Conservation (phyloP, 2,113 vertebrate species). For the Xiphophorus maculatus region DNA sequence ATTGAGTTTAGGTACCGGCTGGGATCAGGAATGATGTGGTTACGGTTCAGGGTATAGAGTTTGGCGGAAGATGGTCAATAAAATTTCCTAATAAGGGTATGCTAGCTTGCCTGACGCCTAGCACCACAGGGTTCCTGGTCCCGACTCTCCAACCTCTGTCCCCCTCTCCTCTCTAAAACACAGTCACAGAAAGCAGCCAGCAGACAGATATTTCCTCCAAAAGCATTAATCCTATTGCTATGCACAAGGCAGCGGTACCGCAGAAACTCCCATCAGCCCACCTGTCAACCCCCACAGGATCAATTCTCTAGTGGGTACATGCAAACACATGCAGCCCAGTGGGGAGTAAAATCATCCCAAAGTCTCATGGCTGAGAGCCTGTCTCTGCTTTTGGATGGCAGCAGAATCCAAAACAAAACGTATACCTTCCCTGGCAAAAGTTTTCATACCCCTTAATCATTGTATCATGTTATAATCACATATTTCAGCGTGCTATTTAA, state of each 20-base stretch:
- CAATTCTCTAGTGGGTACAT: slow-evolving; percentile 44
- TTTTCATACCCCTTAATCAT: background rate
- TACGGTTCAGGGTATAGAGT: background rate
- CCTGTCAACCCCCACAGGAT: slow-evolving; percentile 55
- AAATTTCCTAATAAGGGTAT: background rate
- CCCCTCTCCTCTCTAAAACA: slow-evolving; percentile 27
- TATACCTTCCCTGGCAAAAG: slow-evolving; percentile 15
- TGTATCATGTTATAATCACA: no score
- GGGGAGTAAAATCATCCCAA: slow-evolving; percentile 21
- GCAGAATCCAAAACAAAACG: slow-evolving; percentile 46
- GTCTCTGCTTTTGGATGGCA: slow-evolving; percentile 21
- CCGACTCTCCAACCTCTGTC: slow-evolving; percentile 9
- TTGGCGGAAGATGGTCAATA: background rate
- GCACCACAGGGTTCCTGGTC: slow-evolving; percentile 60
- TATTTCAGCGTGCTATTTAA: background rate
- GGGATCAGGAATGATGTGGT: background rate
- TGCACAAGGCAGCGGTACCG: slow-evolving; percentile 36
- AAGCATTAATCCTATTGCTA: slow-evolving; percentile 50
- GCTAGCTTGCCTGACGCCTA: slow-evolving; percentile 49
- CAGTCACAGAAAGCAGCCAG: slow-evolving; percentile 17
- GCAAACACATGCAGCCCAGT: slow-evolving; percentile 33
- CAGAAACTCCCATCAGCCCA: slow-evolving; percentile 46
- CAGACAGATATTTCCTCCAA: slow-evolving; percentile 13
- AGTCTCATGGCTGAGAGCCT: slow-evolving; percentile 3
- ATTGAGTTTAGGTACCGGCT: background rate